These are phyloP conservation scores for Yponomeuta evonymella DNA, from an alignment of 2,888 invertebrate genomes.

Conservation along the genomic window DNA sequence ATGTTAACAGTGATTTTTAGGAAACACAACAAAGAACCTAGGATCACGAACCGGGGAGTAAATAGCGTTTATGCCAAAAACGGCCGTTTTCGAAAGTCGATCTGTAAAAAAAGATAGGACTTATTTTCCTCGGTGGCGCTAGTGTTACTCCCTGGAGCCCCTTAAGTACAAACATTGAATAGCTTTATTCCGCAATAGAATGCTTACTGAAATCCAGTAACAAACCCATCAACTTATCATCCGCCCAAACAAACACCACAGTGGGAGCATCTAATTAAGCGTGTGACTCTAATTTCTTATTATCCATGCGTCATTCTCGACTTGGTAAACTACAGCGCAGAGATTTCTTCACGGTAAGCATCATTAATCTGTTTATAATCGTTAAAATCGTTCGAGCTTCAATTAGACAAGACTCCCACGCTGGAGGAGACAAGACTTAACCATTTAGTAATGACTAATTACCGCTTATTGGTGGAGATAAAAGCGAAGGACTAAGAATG, in stretches of 20 bases:
- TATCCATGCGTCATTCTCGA: constrained; percentile 9
- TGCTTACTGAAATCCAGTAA: neutral
- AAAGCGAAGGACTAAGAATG: constrained; percentile 11
- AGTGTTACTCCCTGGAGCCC: no score
- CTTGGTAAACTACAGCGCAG: neutral
- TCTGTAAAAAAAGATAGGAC: no score
- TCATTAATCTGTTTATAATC: constrained; percentile 61
- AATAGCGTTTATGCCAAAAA: no score
- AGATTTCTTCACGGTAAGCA: constrained; percentile 20
- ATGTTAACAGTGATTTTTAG: no score
- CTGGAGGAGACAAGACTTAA: constrained; percentile 36
- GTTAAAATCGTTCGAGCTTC: constrained; percentile 66
- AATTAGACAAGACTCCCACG: constrained; percentile 58
- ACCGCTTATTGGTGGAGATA: constrained; percentile 5
- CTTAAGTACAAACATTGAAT: neutral
- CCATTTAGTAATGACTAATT: constrained; percentile 13
- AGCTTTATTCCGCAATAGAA: neutral
- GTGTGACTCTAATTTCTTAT: constrained; percentile 4
- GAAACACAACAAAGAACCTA: no score
- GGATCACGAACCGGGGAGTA: no score
- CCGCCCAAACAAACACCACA: neutral
- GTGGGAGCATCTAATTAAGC: constrained; percentile 1
- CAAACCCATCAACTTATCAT: neutral
- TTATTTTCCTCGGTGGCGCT: no score
- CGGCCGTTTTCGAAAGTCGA: no score